Evolutionary conservation across 2,888 invertebrate species (phyloP).

Genomic region (Unio delphinus): DNA sequence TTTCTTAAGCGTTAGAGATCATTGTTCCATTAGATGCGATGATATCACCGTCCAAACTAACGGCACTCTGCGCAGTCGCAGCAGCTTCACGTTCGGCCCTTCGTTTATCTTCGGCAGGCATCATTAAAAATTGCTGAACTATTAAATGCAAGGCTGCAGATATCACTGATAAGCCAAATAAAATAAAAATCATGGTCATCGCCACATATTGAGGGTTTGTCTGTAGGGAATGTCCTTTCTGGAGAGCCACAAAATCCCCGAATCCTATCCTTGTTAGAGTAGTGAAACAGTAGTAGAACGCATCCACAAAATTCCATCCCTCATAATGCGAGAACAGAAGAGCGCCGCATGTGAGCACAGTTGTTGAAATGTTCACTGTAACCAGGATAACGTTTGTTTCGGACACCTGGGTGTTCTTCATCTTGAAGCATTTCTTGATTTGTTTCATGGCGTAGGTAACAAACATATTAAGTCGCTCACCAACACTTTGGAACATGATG

Average conservation of each 20-base stretch:
- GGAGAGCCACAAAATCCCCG: conserved; percentile 98
- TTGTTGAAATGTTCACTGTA: conserved; percentile 83
- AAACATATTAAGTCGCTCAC: conserved; percentile 97
- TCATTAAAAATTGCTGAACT: conserved; percentile 96
- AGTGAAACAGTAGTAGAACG: conserved; percentile 99
- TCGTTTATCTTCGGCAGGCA: conserved; percentile 97
- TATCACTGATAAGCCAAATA: conserved; percentile 99
- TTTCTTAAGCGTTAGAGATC: conserved; percentile 72
- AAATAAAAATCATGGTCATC: conserved; percentile 94
- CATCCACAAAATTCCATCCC: conserved; percentile 89
- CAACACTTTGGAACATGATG: conserved; percentile 99
- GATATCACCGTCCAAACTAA: conserved; percentile 95
- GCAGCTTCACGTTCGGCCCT: conserved; percentile 94
- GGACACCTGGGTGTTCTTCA: conserved; percentile 80
- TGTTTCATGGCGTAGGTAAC: conserved; percentile 93
- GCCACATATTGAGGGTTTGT: conserved; percentile 97
- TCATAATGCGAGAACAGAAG: conserved; percentile 95
- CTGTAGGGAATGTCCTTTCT: conserved; percentile 95
- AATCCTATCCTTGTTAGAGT: conserved; percentile 97
- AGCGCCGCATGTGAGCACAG: conserved; percentile 95
- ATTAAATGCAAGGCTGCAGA: conserved; percentile 98
- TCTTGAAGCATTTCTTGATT: conserved; percentile 88
- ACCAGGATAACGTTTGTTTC: conserved; percentile 95
- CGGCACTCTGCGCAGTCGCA: conserved; percentile 94
- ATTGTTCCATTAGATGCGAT: conserved; percentile 77